Percentiles rank a stretch among this genome's conserved stretches.
Evolutionary conservation across 2,888 invertebrate genomes (phyloP).

Genomic region (Salticus scenicus): DNA sequence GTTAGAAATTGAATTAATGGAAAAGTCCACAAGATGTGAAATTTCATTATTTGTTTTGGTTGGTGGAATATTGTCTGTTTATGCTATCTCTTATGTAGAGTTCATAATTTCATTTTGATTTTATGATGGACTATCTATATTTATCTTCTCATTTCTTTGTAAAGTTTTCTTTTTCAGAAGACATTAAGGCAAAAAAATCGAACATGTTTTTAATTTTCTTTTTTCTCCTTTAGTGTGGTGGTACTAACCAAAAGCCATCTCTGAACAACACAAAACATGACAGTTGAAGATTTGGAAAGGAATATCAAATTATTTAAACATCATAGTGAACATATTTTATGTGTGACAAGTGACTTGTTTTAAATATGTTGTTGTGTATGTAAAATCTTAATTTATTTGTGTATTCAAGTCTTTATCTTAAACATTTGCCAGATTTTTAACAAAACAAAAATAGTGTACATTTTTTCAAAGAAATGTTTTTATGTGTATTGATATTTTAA

Average conservation of each 20-base stretch:
- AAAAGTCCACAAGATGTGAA: no score
- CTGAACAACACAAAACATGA: not conserved
- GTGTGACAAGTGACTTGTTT: not conserved
- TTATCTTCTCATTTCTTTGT: no score
- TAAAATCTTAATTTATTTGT: not conserved
- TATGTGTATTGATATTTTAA: not conserved
- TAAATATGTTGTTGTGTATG: not conserved
- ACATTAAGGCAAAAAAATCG: no score
- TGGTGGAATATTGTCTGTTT: no score
- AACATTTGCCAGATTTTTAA: not conserved
- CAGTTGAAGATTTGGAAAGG: not conserved
- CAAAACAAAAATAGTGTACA: not conserved
- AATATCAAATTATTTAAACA: not conserved
- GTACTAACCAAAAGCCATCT: not conserved
- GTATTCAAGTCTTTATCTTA: not conserved
- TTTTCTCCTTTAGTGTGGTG: not conserved
- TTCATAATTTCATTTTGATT: no score
- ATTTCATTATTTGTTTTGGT: no score
- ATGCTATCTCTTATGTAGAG: no score
- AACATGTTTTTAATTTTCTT: no score
- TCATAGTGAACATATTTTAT: not conserved
- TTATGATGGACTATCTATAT: no score
- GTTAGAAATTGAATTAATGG: no score
- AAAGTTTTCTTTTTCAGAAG: no score
- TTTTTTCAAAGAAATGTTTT: not conserved